Evolutionary conservation across 2,113 vertebrate species (phyloP).

Genomic region (Cochlearius cochlearius): DNA sequence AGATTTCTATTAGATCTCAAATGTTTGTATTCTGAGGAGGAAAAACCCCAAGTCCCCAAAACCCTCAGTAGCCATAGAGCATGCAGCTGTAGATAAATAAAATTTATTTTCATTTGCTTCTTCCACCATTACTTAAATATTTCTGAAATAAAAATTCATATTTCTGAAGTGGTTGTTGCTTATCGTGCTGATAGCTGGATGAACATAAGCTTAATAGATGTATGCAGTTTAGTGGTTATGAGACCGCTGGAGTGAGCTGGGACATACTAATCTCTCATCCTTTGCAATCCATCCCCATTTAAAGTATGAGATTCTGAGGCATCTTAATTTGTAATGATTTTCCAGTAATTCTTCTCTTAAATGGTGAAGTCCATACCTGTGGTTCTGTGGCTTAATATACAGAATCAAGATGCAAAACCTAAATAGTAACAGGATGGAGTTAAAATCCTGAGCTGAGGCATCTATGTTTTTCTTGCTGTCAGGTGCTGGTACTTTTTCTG

Average conservation of each 20-base stretch:
- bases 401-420: background rate
- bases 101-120: background rate
- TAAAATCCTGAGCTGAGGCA: background rate
- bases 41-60: fast-evolving
- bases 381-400: background rate
- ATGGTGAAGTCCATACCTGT: background rate
- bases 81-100: background rate
- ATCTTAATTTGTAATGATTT: background rate
- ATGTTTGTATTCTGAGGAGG: background rate
- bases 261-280: background rate
- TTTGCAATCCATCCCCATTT: background rate
- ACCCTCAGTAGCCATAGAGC: background rate
- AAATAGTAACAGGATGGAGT: background rate
- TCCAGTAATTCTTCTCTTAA: background rate
- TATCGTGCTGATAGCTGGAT: background rate
- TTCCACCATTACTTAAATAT: background rate
- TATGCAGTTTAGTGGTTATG: background rate
- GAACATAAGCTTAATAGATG: background rate
- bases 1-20: background rate
- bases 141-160: background rate
- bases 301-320: background rate
- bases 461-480: background rate
- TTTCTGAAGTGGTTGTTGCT: background rate
- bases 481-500: background rate
- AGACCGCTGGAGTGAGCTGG: background rate